phyloP scores from a whole-genome alignment of 2,113 vertebrate genomes.

The Coptodon bakossiorum region DNA sequence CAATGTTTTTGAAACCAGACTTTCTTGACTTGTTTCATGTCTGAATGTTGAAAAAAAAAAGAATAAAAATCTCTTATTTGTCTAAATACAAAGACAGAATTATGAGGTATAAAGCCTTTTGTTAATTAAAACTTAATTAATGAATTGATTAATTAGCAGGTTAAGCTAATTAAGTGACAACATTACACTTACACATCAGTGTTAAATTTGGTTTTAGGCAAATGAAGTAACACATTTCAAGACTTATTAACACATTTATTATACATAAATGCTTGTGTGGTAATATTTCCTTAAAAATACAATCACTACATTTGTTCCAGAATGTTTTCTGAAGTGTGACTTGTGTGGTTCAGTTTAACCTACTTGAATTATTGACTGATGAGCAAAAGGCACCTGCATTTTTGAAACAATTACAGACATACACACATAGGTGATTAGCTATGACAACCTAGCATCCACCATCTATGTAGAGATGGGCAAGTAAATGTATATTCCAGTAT shows the following conservation, averaged over 20 bases:
- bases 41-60: background rate
- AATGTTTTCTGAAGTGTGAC: background rate
- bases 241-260: background rate
- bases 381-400: background rate
- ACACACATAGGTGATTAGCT: background rate
- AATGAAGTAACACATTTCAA: background rate
- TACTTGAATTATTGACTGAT: background rate
- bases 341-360: background rate
- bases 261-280: background rate
- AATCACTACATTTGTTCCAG: background rate
- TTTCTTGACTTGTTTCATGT: background rate
- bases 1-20: background rate
- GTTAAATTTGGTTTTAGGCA: background rate
- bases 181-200: background rate
- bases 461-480: background rate
- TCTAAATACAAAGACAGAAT: background rate
- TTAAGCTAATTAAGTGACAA: background rate
- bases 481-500: background rate
- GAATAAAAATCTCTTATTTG: background rate
- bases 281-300: background rate
- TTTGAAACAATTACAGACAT: background rate
- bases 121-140: background rate
- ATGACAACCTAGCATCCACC: background rate
- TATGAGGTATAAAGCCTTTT: background rate
- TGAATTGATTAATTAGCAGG: background rate